Evolutionary conservation across 2,797 vertebrate genomes (phyloP).

Genomic region (Malurus splendens): DNA sequence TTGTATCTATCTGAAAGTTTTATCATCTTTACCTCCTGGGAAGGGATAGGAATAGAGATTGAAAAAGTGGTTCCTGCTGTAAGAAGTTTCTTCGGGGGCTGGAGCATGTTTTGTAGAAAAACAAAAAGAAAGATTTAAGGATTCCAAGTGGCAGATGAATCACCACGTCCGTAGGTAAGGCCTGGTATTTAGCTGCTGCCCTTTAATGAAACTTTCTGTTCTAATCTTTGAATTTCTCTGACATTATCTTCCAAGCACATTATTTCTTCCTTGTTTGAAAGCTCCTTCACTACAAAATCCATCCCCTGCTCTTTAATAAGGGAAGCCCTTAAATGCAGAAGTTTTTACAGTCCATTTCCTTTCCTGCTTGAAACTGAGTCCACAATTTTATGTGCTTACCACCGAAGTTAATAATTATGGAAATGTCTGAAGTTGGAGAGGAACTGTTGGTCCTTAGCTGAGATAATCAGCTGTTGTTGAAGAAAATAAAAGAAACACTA

Average conservation of each 20-base stretch:
- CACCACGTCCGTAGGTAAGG: neutral
- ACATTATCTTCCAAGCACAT: neutral
- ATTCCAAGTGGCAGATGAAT: neutral
- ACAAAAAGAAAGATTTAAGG: neutral
- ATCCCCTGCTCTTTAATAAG: neutral
- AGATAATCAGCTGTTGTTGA: neutral
- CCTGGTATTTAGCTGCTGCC: neutral
- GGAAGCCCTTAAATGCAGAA: neutral
- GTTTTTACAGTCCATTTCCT: slow-evolving; percentile 4
- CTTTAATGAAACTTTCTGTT: neutral
- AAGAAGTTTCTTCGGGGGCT: neutral
- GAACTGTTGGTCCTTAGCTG: neutral
- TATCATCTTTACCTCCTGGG: neutral
- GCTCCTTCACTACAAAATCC: neutral
- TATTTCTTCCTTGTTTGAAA: neutral
- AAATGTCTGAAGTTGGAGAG: neutral
- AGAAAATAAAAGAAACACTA: neutral
- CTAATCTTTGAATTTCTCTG: neutral
- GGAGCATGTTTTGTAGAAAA: neutral
- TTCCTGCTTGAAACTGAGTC: neutral
- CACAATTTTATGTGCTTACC: neutral
- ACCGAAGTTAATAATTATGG: neutral
- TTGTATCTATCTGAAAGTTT: slow-evolving; percentile 3
- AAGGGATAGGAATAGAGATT: neutral
- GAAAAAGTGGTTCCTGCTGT: neutral